Base-by-base conservation (phyloP, 2,888 invertebrate species). In the Acronicta alni region DNA sequence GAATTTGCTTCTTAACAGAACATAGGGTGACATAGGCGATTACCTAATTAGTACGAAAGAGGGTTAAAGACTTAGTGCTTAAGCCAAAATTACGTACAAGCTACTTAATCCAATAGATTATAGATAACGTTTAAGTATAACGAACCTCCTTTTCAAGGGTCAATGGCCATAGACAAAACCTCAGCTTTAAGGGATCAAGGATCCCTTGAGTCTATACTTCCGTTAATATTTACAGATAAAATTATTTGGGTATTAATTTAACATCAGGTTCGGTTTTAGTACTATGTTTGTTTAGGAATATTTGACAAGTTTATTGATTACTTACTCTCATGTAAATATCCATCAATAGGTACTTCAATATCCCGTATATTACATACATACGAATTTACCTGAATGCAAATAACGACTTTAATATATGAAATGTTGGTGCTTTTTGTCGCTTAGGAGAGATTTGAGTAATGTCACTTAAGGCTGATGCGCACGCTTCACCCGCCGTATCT, bases 121-220 rank as follows among this genome's bases (percentile, higher is more conserved):
- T 62, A 72, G 72, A 72, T 76, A 76, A 72, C 49, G 52, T 42
- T 67, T 46, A 39, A 67, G 43, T 47, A 55, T 55, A 55, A 52
- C 30, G 44, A 72, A 59, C 63, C 73, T 62, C 72, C 42, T 72
- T 67, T 67, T 41, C 59, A 47, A 43, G 53, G 73, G 59, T 57
- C 72, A 60, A 62, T 42, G 67, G 46, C 59, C 57, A 56, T 57
- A 57, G 52, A 72, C 76, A 67, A 64, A 59, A 72, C 57, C 76
- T 56, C 58, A 62, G 65, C 65, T 68, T 53, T 76, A 67, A 55
- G 56, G 65, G 74, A 66, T 62, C 49, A 58, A 39, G 57, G 69
- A 18, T 66, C 69, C 45, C 70, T 45, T 3, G 59, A 45, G 72
- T 46, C 30, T 48, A 12, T 18, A 41, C 37, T 35, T 51, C n/a